These are phyloP conservation scores for Ceratitis capitata DNA, from an alignment of 1,140 invertebrate species.

Conservation along the genomic window DNA sequence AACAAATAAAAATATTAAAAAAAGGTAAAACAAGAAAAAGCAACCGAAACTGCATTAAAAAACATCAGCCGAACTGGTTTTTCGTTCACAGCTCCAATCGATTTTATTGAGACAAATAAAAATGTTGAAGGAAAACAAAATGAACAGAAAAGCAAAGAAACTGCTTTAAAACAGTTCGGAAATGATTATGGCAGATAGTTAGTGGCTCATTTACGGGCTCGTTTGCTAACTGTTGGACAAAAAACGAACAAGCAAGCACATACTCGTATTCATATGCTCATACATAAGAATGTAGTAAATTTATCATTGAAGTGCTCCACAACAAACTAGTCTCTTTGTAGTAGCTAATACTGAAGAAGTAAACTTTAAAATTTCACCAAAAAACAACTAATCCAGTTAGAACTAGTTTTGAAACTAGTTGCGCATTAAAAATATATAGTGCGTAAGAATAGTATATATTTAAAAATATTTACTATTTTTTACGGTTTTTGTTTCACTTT, in stretches of 20 bases:
- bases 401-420: too few relatives aligned
- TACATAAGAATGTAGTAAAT: not conserved
- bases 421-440: too few relatives aligned
- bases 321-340: not conserved
- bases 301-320: not conserved
- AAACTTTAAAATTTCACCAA: too few relatives aligned
- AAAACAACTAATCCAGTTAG: too few relatives aligned
- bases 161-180: not conserved
- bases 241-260: too few relatives aligned
- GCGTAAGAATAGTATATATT: too few relatives aligned
- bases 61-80: not conserved
- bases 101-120: conserved; percentile 18
- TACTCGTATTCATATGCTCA: too few relatives aligned
- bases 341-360: too few relatives aligned
- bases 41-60: not conserved
- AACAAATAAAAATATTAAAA: not conserved
- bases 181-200: not conserved
- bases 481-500: too few relatives aligned
- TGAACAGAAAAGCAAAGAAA: not conserved
- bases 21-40: not conserved
- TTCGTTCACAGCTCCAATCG: not conserved
- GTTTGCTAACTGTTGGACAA: too few relatives aligned
- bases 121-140: not conserved
- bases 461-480: too few relatives aligned
- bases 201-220: not conserved